These are phyloP conservation scores for Ophion obscuratus DNA, from an alignment of 2,888 invertebrate species.

Conservation along the genomic window DNA sequence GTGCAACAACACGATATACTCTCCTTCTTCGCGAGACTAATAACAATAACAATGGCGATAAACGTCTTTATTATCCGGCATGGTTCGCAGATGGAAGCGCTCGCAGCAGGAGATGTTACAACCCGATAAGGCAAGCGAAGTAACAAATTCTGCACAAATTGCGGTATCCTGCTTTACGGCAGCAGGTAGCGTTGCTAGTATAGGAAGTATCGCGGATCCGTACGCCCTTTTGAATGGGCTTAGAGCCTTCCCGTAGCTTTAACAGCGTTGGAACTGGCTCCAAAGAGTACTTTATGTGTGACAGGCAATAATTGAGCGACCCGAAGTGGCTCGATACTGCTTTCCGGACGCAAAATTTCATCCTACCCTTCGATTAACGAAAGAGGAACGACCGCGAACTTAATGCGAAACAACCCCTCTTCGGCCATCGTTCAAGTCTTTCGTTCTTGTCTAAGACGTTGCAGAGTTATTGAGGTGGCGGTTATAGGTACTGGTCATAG, in stretches of 20 bases:
- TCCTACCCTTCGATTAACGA: slow-evolving; percentile 6
- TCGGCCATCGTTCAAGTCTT: background rate
- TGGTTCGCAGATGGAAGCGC: slow-evolving; percentile 37
- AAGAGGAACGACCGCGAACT: background rate
- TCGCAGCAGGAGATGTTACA: slow-evolving; percentile 33
- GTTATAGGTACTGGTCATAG: background rate
- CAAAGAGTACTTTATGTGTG: slow-evolving; percentile 5
- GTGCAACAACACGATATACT: slow-evolving; percentile 28
- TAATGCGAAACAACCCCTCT: background rate
- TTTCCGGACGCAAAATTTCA: background rate
- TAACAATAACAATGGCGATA: slow-evolving; percentile 68
- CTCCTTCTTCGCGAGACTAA: slow-evolving; percentile 59
- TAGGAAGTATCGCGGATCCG: slow-evolving; percentile 7
- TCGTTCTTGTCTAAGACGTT: background rate
- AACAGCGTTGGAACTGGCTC: slow-evolving; percentile 13
- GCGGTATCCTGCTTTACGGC: slow-evolving; percentile 53
- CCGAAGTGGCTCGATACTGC: slow-evolving; percentile 2
- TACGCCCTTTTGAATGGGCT: slow-evolving; percentile 30
- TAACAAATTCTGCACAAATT: slow-evolving; percentile 61
- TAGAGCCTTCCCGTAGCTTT: slow-evolving; percentile 41
- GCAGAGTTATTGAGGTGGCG: background rate
- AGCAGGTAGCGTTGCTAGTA: slow-evolving; percentile 20
- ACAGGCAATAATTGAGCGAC: slow-evolving; percentile 40
- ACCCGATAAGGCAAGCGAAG: slow-evolving; percentile 63
- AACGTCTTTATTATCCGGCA: slow-evolving; percentile 70